A percentile compares a stretch with the other conserved stretches of the same genome.
phyloP scores from a whole-genome alignment of 1,140 invertebrate genomes.

The Sarcophaga bullata region DNA sequence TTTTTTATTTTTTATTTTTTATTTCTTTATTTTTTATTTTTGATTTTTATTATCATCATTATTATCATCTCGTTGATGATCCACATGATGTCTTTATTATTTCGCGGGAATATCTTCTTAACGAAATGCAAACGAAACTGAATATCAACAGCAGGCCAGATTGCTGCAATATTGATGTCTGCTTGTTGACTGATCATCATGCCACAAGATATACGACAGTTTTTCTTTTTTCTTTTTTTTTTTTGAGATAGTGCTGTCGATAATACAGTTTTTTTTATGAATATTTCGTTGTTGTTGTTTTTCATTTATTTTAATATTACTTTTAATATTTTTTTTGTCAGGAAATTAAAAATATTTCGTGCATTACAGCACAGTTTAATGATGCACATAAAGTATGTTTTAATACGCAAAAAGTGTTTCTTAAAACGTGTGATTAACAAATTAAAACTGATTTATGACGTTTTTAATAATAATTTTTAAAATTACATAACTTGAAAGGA shows the following conservation, averaged over 20 bases:
- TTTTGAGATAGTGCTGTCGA: neutral
- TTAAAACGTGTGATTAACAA: conserved; percentile 36
- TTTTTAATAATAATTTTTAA: neutral
- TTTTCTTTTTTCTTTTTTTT: neutral
- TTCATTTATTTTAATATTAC: too few species aligned
- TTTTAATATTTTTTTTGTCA: neutral
- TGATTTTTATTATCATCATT: conserved; percentile 14
- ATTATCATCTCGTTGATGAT: conserved; percentile 27
- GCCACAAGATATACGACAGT: neutral
- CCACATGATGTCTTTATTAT: conserved; percentile 37
- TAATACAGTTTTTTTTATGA: neutral
- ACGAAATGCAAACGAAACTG: neutral
- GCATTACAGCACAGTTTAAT: conserved; percentile 26
- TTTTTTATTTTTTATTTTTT: too few species aligned
- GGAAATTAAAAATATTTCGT: conserved; percentile 35
- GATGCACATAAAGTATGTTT: conserved; percentile 30
- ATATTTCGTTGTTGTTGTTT: too few species aligned
- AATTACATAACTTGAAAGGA: too few species aligned
- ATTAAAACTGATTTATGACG: conserved; percentile 33
- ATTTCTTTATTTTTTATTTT: neutral
- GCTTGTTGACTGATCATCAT: neutral
- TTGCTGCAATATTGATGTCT: neutral
- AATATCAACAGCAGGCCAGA: neutral
- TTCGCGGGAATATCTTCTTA: neutral
- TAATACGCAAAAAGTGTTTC: neutral